phyloP scores from a whole-genome alignment of 2,888 invertebrate species.

The Xestia c-nigrum region DNA sequence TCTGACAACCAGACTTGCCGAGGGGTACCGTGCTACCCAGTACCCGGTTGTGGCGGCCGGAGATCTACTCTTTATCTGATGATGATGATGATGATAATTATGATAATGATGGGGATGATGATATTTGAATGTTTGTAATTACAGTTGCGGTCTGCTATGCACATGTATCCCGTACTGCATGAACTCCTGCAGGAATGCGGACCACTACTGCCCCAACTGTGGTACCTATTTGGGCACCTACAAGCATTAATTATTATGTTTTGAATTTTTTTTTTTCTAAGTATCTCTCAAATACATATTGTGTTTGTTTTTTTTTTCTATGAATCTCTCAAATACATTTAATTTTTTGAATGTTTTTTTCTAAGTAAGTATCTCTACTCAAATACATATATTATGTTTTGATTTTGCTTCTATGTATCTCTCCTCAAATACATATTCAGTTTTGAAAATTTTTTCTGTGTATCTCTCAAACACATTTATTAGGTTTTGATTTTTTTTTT shows the following conservation, averaged over 20 bases:
- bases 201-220: constrained; percentile 91
- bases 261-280: not conserved
- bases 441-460: not conserved
- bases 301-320: not conserved
- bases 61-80: not conserved
- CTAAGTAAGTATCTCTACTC: too few relatives aligned
- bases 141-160: constrained; percentile 74
- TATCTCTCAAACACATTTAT: constrained; percentile 75
- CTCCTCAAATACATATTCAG: constrained; percentile 48
- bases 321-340: constrained; percentile 72
- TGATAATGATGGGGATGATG: not conserved
- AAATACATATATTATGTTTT: constrained; percentile 75
- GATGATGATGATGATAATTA: not conserved
- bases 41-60: not conserved
- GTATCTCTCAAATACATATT: not conserved
- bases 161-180: constrained; percentile 90
- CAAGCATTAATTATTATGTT: constrained; percentile 7
- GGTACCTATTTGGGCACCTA: constrained; percentile 88
- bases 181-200: constrained; percentile 88
- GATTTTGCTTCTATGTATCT: too few relatives aligned
- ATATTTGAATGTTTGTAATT: constrained; percentile 5
- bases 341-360: constrained; percentile 49
- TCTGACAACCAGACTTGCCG: not conserved
- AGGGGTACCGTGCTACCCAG: not conserved
- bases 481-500: too few relatives aligned